Base-by-base conservation (phyloP, 2,888 invertebrate genomes). In the Drosophila pseudotalamancana region DNA sequence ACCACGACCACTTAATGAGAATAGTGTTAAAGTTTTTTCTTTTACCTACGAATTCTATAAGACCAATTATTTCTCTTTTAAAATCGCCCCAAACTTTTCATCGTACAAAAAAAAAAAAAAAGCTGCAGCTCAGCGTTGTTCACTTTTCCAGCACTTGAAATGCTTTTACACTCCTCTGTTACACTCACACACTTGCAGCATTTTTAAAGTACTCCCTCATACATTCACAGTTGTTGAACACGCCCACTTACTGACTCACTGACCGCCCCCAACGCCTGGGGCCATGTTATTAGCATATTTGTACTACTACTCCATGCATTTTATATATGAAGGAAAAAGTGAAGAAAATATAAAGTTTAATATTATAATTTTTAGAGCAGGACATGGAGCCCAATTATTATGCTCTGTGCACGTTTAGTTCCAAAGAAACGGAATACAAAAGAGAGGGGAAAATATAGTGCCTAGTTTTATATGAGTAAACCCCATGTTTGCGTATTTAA, bases 321-420 rank as follows among this genome's bases (percentile, higher is more conserved):
- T 87, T 71, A 70, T 73, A 60, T 55, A 70, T 70, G 32, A 37
- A 14, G 35, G 19, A 27, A 16, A 9, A 4, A 46, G 23, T 19
- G 6, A 4, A 21, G 35, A 29, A 37, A 16, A 32, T 29, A 55
- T n/a, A 25, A 43, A 42, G 69, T 55, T 61, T 60, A 86, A 73
- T 62, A 49, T 68, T 84, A 80, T 77, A 51, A 80, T 80, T 81
- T 71, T 64, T 62, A 68, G 74, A 83, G 71, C 70, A 77, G 70
- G 53, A 71, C 60, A 61, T 73, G 43, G 12, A 61, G 45, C 46
- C 60, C 63, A 69, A 76, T 67, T 76, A 59, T 43, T 53, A 46
- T 34, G 43, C 43, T 27, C 34, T 42, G 12, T 53, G 16, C 39
- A 32, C 51, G n/a, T 45, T 54, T 31, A 35, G 27, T 18, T 23